phyloP scores from a whole-genome alignment of 2,797 vertebrate genomes.

The Parauchenoglanis punctatus region DNA sequence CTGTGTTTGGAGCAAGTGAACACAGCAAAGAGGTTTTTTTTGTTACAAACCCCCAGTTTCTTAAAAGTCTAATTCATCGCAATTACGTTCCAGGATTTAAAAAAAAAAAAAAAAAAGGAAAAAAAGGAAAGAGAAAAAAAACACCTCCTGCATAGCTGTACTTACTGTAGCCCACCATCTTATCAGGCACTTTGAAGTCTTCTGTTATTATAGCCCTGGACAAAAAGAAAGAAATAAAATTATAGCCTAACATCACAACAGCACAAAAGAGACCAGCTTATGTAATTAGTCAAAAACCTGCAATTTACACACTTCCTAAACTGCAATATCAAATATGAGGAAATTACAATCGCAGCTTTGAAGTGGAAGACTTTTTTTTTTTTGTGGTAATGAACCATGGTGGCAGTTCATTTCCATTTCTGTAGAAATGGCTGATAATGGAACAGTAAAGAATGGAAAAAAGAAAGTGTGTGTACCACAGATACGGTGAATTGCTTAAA shows the following conservation, averaged over 20 bases:
- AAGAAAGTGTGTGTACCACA: background rate
- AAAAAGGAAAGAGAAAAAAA: background rate
- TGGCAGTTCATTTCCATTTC: background rate
- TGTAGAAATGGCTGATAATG: too few species aligned
- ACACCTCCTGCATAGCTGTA: slow-evolving; percentile 55
- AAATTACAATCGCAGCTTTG: background rate
- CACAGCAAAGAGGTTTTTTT: background rate
- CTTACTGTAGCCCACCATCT: slow-evolving; percentile 99
- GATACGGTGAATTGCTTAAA: background rate
- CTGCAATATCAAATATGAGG: background rate
- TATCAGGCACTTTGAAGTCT: slow-evolving; percentile 99
- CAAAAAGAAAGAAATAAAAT: slow-evolving; percentile 36
- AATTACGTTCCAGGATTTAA: background rate
- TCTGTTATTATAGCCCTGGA: slow-evolving; percentile 95
- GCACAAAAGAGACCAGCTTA: background rate
- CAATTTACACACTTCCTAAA: slow-evolving; percentile 24
- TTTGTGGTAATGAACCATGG: background rate
- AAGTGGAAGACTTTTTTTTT: background rate
- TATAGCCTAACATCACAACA: slow-evolving; percentile 4
- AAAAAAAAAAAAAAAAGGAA: background rate
- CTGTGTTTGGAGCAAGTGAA: background rate
- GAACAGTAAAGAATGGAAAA: too few species aligned
- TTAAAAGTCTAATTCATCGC: background rate
- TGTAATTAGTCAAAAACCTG: slow-evolving; percentile 27
- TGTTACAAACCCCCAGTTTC: background rate